phyloP scores from a whole-genome alignment of 2,113 vertebrate species.

The Forbesichthys agassizii region DNA sequence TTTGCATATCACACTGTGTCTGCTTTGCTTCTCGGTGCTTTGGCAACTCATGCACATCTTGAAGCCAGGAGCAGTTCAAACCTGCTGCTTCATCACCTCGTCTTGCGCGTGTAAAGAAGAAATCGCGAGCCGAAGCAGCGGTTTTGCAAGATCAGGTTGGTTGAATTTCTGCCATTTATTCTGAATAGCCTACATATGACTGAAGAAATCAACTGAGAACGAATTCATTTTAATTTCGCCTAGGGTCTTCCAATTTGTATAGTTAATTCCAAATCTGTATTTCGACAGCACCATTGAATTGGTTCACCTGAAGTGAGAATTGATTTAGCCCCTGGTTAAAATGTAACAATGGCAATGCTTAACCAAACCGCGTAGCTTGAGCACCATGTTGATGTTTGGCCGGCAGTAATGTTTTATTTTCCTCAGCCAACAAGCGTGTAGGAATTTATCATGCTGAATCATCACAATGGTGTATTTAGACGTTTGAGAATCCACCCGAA shows the following conservation, averaged over 20 bases:
- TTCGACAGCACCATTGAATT: conserved; percentile 32
- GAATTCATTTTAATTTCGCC: conserved; percentile 3
- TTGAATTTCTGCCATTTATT: conserved; percentile 35
- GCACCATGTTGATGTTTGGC: conserved; percentile 8
- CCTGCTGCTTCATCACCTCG: conserved; percentile 77
- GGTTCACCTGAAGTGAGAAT: conserved; percentile 66
- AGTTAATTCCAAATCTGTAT: conserved; percentile 19
- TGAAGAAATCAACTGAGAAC: background rate
- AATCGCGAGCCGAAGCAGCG: conserved; percentile 57
- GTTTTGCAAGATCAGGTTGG: conserved; percentile 66
- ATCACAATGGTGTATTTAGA: conserved; percentile 69
- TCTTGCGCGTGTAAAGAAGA: conserved; percentile 41
- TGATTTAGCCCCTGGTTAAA: conserved; percentile 52
- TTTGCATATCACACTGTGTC: conserved; percentile 18
- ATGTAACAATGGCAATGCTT: conserved; percentile 50
- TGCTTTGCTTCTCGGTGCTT: conserved; percentile 35
- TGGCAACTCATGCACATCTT: conserved; percentile 68
- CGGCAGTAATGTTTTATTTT: conserved; percentile 26
- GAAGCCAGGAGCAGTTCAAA: conserved; percentile 42
- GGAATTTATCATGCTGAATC: conserved; percentile 71
- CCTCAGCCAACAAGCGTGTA: conserved; percentile 32
- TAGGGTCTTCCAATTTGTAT: conserved; percentile 5
- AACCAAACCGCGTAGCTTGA: conserved; percentile 41
- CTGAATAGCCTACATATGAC: background rate
- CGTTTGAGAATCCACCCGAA: conserved; percentile 66